Percentiles rank a stretch among this genome's conserved stretches.
Conservation (phyloP, 2,797 vertebrate species). For the Monodelphis domestica region DNA sequence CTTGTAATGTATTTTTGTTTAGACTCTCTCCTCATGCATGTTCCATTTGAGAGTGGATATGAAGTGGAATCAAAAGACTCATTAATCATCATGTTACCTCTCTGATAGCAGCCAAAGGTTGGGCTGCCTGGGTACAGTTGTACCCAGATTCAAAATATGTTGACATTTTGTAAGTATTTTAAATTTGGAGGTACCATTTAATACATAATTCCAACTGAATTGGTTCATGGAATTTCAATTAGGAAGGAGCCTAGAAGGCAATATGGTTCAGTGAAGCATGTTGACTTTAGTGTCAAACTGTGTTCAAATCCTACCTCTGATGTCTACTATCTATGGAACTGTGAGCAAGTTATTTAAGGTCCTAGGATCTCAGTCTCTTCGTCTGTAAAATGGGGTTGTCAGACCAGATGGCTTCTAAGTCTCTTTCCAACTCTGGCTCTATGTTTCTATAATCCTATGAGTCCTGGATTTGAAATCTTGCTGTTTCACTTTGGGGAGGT, state of each 20-base stretch:
- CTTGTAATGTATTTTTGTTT: background rate
- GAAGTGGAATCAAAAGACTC: constrained; percentile 19
- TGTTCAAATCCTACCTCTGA: background rate
- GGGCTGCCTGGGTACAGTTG: background rate
- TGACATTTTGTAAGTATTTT: background rate
- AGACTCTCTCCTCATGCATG: background rate
- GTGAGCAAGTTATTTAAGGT: background rate
- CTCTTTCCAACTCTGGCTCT: background rate
- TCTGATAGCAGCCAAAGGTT: background rate
- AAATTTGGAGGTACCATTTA: background rate
- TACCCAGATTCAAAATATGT: background rate
- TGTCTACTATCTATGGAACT: background rate
- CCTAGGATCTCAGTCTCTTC: background rate
- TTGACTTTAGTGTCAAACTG: background rate
- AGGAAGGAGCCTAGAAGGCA: background rate
- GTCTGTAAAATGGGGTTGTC: background rate
- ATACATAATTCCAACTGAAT: background rate
- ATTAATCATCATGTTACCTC: background rate
- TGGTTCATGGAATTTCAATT: too few species aligned
- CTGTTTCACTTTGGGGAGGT: background rate
- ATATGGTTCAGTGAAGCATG: background rate
- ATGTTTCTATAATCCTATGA: background rate
- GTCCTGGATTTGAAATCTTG: background rate
- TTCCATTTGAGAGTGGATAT: background rate
- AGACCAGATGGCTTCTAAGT: background rate